Evolutionary conservation across 2,888 invertebrate species (phyloP).

Genomic region (Stenichneumon culpator): DNA sequence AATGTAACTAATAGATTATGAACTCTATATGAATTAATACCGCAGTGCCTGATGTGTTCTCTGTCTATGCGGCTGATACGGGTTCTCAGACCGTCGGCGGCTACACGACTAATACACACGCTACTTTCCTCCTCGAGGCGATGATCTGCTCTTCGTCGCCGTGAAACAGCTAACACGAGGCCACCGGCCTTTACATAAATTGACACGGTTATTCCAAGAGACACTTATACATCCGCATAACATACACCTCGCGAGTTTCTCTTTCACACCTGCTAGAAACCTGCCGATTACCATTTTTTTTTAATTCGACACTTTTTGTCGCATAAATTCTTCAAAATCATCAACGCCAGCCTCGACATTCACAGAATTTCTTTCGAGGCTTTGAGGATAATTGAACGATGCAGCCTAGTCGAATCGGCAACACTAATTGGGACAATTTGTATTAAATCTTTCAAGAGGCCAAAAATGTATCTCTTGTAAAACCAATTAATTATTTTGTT

Average conservation of each 20-base stretch:
- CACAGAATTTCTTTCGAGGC: not conserved
- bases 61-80: conserved; percentile 68
- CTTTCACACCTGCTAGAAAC: conserved; percentile 23
- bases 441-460: not conserved
- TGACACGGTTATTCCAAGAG: conserved; percentile 43
- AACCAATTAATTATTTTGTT: not conserved
- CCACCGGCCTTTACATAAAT: conserved; percentile 40
- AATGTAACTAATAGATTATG: conserved; percentile 84
- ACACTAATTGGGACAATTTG: not conserved
- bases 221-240: conserved; percentile 35
- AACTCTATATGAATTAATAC: conserved; percentile 84
- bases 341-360: not conserved
- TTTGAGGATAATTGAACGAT: not conserved
- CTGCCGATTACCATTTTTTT: conserved; percentile 50
- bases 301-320: conserved; percentile 21
- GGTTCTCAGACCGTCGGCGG: conserved; percentile 72
- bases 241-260: conserved; percentile 46
- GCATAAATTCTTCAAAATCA: conserved; percentile 29
- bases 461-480: not conserved
- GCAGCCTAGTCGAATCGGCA: not conserved
- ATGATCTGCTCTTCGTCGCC: conserved; percentile 58
- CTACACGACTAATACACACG: conserved; percentile 28
- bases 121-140: conserved; percentile 57
- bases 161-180: conserved; percentile 39
- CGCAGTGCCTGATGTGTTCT: conserved; percentile 68